Evolutionary conservation across 2,888 invertebrate species (phyloP).

Genomic region (Eugnorisma glareosa): DNA sequence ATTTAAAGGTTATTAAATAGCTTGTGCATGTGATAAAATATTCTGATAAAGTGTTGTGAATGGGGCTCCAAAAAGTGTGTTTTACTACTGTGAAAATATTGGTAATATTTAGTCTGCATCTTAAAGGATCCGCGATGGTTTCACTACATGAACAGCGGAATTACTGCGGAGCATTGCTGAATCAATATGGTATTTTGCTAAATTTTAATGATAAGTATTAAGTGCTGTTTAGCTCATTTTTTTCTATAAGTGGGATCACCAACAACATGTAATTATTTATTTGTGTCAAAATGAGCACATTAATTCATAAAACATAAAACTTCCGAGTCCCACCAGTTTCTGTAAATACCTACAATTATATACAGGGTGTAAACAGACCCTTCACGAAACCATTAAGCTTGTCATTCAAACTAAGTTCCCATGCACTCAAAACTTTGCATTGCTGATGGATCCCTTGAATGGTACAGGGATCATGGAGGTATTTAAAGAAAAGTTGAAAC

Average conservation of each 20-base stretch:
- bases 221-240: neutral
- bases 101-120: conserved; percentile 41
- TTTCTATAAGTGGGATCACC: neutral
- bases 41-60: conserved; percentile 34
- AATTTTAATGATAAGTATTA: conserved; percentile 22
- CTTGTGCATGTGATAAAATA: conserved; percentile 9
- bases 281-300: neutral
- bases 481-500: neutral
- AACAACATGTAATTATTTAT: neutral
- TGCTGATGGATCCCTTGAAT: neutral
- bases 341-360: neutral
- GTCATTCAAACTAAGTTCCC: neutral
- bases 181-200: conserved; percentile 80
- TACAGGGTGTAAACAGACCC: neutral
- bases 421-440: neutral
- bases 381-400: neutral
- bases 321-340: neutral
- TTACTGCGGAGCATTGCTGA: conserved; percentile 77
- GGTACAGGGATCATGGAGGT: neutral
- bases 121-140: conserved; percentile 47
- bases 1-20: conserved; percentile 22
- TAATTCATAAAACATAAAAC: neutral
- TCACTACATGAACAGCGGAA: conserved; percentile 61
- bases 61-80: conserved; percentile 45
- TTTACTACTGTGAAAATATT: conserved; percentile 37